Evolutionary conservation across 2,113 vertebrate genomes (phyloP).

Genomic region (Ophiodon elongatus): DNA sequence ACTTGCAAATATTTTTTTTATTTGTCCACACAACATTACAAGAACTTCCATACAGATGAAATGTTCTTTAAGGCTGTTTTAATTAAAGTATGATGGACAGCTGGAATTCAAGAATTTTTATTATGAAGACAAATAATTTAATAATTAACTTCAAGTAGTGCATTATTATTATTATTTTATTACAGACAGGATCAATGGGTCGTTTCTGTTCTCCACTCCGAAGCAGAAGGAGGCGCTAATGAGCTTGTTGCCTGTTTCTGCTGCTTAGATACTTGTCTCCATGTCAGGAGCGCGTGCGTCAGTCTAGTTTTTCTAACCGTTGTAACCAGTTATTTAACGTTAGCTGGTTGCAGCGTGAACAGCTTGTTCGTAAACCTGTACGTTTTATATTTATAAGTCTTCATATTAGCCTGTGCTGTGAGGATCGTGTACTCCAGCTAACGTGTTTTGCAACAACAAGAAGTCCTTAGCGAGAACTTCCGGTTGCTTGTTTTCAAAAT

Average conservation of each 20-base stretch:
- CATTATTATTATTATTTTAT: too few species aligned
- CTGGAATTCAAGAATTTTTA: not conserved
- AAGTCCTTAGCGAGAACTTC: not conserved
- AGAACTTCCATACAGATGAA: not conserved
- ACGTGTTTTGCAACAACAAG: too few species aligned
- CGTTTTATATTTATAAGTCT: not conserved
- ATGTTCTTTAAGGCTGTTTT: not conserved
- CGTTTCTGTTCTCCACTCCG: not conserved
- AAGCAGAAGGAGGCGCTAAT: not conserved
- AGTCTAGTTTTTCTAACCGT: not conserved
- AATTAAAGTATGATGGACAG: not conserved
- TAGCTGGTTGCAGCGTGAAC: not conserved
- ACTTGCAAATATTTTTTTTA: not conserved
- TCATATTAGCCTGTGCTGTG: not conserved
- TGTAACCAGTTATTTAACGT: not conserved
- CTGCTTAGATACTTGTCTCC: not conserved
- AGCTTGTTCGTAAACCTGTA: not conserved
- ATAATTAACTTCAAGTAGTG: not conserved
- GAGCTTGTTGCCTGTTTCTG: not conserved
- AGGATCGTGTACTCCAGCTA: not conserved
- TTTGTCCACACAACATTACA: not conserved
- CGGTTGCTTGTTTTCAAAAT: constrained; percentile 26
- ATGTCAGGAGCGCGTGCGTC: not conserved
- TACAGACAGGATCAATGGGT: not conserved
- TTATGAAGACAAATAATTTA: not conserved